phyloP scores from a whole-genome alignment of 2,888 invertebrate species.

The Physocephala rufipes region DNA sequence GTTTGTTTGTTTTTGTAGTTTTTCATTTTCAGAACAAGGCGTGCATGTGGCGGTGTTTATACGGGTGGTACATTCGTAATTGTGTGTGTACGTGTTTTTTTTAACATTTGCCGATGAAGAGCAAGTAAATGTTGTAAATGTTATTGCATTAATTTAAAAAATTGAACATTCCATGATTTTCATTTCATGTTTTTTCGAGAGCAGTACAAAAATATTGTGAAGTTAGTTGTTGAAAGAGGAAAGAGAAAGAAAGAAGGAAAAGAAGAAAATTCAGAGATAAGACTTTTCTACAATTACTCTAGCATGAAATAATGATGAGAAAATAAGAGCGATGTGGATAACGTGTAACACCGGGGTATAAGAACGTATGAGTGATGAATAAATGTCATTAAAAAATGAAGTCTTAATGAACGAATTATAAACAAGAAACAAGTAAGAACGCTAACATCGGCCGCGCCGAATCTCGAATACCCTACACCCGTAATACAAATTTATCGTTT shows the following conservation, averaged over 20 bases:
- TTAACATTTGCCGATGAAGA: not conserved
- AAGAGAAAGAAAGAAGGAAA: not conserved
- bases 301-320: not conserved
- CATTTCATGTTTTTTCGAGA: not conserved
- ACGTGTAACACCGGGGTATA: not conserved
- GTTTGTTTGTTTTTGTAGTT: conserved; percentile 10
- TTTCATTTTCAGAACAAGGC: conserved; percentile 19
- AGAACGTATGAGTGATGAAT: not conserved
- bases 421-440: too few species aligned
- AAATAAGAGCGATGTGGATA: conserved; percentile 4
- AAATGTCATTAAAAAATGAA: not conserved
- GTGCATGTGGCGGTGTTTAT: conserved; percentile 14
- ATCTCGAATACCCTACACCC: too few species aligned
- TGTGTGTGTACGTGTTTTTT: not conserved
- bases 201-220: conserved; percentile 5
- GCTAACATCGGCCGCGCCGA: too few species aligned
- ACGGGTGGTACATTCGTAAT: not conserved
- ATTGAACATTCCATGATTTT: not conserved
- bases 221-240: conserved; percentile 15
- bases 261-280: conserved; percentile 18
- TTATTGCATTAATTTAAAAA: not conserved
- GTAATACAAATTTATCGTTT: too few species aligned
- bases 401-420: too few species aligned
- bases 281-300: conserved; percentile 3
- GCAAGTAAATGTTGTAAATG: not conserved